Conservation (phyloP, 2,888 invertebrate species). For the Heterodera filipjevi region DNA sequence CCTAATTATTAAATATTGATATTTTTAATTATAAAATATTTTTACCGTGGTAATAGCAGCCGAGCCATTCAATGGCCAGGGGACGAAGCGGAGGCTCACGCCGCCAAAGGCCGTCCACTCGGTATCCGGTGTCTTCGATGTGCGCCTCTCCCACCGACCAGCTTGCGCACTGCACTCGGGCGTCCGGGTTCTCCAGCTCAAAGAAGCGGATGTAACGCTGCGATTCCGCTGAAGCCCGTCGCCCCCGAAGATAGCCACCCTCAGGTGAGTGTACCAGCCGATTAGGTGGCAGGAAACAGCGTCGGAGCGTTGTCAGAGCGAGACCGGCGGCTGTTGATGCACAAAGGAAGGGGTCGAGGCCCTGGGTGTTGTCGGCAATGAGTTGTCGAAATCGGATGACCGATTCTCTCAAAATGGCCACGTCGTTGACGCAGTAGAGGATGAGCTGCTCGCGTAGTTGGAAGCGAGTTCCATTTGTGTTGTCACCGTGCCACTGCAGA, state of each 20-base stretch:
- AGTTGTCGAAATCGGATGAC: slow-evolving; percentile 13
- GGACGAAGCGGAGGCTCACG: not conserved
- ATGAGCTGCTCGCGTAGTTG: slow-evolving; percentile 20
- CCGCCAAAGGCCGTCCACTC: slow-evolving; percentile 10
- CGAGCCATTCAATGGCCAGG: slow-evolving; percentile 14
- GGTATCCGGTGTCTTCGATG: slow-evolving; percentile 20
- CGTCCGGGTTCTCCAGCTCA: slow-evolving; percentile 14
- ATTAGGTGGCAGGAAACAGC: slow-evolving; percentile 12
- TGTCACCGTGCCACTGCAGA: not conserved
- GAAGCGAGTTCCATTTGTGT: not conserved
- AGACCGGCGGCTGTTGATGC: slow-evolving; percentile 22
- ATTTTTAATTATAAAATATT: not conserved
- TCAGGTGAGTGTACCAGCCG: slow-evolving; percentile 16
- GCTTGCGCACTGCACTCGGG: not conserved
- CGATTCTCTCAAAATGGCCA: slow-evolving; percentile 22
- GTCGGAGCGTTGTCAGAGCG: slow-evolving; percentile 6
- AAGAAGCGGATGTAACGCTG: slow-evolving; percentile 18
- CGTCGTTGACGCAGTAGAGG: slow-evolving; percentile 24
- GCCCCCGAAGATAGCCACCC: slow-evolving; percentile 9
- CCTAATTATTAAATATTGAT: not conserved
- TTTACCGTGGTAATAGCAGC: slow-evolving; percentile 20
- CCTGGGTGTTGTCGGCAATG: not conserved
- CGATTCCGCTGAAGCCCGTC: slow-evolving; percentile 25
- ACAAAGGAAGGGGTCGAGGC: slow-evolving; percentile 13
- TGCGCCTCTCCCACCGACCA: slow-evolving; percentile 25